These are phyloP conservation scores for Philopotamus ludificatus DNA, from an alignment of 1,140 invertebrate species.

Conservation along the genomic window DNA sequence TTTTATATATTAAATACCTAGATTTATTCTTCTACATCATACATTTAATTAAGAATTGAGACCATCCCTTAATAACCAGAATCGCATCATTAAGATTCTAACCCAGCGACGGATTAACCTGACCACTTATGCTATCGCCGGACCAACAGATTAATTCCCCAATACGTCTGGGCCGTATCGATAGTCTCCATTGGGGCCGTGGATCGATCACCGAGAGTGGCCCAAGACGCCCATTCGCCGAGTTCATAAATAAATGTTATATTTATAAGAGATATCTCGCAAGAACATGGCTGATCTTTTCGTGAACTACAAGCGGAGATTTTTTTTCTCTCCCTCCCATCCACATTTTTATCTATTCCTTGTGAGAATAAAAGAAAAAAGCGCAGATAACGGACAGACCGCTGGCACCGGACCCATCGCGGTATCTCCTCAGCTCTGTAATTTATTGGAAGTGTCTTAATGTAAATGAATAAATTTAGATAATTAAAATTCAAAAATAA, in stretches of 20 bases:
- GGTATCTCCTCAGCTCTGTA: slow-evolving; percentile 26
- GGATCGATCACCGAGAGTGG: neutral
- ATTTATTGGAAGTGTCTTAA: slow-evolving; percentile 39
- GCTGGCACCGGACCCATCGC: slow-evolving; percentile 28
- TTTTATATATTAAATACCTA: too few species aligned
- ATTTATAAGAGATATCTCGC: slow-evolving; percentile 2
- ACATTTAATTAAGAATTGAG: too few species aligned
- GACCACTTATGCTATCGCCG: too few species aligned
- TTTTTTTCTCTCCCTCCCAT: neutral
- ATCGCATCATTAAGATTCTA: too few species aligned
- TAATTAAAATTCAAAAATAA: slow-evolving; percentile 40
- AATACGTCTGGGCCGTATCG: too few species aligned
- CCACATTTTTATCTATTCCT: slow-evolving; percentile 21
- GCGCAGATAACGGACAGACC: slow-evolving; percentile 25
- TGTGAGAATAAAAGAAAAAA: slow-evolving; percentile 32
- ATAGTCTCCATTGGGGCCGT: neutral
- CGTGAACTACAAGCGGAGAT: slow-evolving; percentile 6
- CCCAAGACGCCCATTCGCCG: neutral
- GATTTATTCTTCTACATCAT: too few species aligned
- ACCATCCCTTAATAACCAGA: too few species aligned
- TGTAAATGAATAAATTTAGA: slow-evolving; percentile 41
- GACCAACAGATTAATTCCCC: too few species aligned
- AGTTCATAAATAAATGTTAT: slow-evolving; percentile 10
- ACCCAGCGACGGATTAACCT: too few species aligned
- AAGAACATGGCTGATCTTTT: slow-evolving; percentile 19